A percentile compares a stretch with the other conserved stretches of the same genome.
phyloP scores from a whole-genome alignment of 2,113 vertebrate genomes.

The Rhegmatorhina hoffmannsi region DNA sequence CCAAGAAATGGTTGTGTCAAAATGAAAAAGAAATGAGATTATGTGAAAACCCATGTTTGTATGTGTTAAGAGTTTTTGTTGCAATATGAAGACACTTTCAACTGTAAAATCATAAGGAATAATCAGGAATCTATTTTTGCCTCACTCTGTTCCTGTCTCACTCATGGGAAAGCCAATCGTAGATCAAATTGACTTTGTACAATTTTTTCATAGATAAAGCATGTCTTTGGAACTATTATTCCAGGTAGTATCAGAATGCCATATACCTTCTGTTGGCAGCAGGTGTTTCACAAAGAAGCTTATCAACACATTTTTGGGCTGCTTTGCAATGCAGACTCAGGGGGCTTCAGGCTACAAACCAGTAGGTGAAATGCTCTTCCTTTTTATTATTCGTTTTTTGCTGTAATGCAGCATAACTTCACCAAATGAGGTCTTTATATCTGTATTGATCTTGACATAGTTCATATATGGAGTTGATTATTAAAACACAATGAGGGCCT shows the following conservation, averaged over 20 bases:
- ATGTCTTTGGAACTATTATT: background rate
- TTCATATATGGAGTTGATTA: background rate
- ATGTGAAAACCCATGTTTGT: background rate
- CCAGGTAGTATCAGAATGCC: background rate
- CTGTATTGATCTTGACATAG: background rate
- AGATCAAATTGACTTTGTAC: background rate
- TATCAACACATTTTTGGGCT: background rate
- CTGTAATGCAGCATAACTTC: background rate
- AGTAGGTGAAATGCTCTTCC: background rate
- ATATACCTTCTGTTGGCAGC: background rate
- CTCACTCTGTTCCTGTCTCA: background rate
- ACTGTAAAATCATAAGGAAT: background rate
- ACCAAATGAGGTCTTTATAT: background rate
- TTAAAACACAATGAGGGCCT: background rate
- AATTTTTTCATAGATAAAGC: background rate
- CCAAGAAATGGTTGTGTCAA: conserved; percentile 14
- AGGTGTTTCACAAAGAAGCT: background rate
- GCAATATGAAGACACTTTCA: background rate
- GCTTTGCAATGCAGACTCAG: background rate
- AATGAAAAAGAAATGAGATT: background rate
- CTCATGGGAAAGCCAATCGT: background rate
- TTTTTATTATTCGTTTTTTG: background rate
- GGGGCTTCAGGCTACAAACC: background rate
- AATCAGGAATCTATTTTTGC: background rate
- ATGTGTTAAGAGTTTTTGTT: background rate